These are phyloP conservation scores for Glossophaga mutica DNA, from an alignment of 2,797 vertebrate genomes.

Conservation along the genomic window DNA sequence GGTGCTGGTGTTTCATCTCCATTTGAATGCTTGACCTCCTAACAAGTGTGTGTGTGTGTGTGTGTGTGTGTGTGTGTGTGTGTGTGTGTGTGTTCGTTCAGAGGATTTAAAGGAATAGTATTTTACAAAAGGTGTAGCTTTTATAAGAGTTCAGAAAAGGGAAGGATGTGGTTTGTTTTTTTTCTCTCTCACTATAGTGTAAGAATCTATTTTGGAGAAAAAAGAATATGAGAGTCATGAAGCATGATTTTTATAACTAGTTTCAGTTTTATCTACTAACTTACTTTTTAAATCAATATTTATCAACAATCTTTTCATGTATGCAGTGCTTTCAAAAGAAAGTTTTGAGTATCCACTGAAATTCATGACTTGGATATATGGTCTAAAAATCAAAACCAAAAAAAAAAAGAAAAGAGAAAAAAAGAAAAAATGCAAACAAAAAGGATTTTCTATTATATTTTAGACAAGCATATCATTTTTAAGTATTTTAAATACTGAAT, in stretches of 20 bases:
- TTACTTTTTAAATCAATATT: slow-evolving; percentile 76
- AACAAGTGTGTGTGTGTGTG: neutral
- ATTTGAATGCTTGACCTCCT: slow-evolving; percentile 64
- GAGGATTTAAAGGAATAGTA: slow-evolving; percentile 60
- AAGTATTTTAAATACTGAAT: slow-evolving; percentile 83
- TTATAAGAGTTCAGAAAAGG: slow-evolving; percentile 42
- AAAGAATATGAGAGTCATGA: slow-evolving; percentile 64
- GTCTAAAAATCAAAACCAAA: slow-evolving; percentile 62
- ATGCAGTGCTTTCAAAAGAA: slow-evolving; percentile 76
- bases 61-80: neutral
- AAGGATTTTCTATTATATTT: slow-evolving; percentile 85
- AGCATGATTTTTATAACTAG: slow-evolving; percentile 72
- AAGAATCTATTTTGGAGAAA: slow-evolving; percentile 69
- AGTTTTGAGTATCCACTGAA: slow-evolving; percentile 76
- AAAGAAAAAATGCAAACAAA: slow-evolving; percentile 74
- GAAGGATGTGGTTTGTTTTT: slow-evolving; percentile 46
- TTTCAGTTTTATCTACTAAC: slow-evolving; percentile 67
- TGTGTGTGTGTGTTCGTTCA: neutral
- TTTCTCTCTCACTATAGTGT: slow-evolving; percentile 57
- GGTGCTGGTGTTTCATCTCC: slow-evolving; percentile 67
- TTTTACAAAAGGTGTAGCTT: slow-evolving; percentile 67
- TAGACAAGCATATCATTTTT: slow-evolving; percentile 82
- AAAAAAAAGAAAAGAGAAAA: neutral
- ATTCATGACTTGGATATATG: slow-evolving; percentile 77
- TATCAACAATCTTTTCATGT: slow-evolving; percentile 76